Evolutionary conservation across 2,113 vertebrate species (phyloP).

Genomic region (Haplochromis burtoni): DNA sequence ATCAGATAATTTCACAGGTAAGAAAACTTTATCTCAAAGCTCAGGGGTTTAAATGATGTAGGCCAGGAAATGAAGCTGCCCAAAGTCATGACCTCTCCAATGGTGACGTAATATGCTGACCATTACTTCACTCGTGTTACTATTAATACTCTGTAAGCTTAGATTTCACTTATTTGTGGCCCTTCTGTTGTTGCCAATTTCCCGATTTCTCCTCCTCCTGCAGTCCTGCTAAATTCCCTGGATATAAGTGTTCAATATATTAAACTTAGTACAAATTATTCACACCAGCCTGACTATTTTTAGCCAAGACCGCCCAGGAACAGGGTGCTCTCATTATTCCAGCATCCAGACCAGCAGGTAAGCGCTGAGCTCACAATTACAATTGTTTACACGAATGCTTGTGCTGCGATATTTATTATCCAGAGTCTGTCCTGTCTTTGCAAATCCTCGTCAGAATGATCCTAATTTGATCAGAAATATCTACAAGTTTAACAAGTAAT

Average conservation of each 20-base stretch:
- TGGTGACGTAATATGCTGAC: background rate
- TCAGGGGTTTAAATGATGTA: background rate
- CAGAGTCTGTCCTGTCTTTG: background rate
- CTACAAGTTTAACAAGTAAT: background rate
- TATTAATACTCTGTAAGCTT: background rate
- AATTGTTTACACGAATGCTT: background rate
- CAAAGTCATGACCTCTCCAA: background rate
- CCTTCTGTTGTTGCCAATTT: background rate
- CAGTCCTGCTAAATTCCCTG: background rate
- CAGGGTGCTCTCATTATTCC: background rate
- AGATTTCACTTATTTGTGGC: background rate
- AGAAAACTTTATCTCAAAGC: background rate
- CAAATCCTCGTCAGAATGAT: background rate
- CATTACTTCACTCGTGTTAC: background rate
- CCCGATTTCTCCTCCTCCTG: background rate
- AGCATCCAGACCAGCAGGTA: background rate
- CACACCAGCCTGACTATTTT: background rate
- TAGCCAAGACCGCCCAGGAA: background rate
- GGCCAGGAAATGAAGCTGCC: background rate
- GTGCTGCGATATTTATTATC: background rate
- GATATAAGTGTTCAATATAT: background rate
- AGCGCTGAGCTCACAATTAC: background rate
- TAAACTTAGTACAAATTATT: background rate
- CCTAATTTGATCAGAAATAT: background rate
- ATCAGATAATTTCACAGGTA: background rate